Evolutionary conservation across 2,797 vertebrate genomes (phyloP), one percentile per base, ranked within the genome.

Genomic region (Myotis findleyi): DNA sequence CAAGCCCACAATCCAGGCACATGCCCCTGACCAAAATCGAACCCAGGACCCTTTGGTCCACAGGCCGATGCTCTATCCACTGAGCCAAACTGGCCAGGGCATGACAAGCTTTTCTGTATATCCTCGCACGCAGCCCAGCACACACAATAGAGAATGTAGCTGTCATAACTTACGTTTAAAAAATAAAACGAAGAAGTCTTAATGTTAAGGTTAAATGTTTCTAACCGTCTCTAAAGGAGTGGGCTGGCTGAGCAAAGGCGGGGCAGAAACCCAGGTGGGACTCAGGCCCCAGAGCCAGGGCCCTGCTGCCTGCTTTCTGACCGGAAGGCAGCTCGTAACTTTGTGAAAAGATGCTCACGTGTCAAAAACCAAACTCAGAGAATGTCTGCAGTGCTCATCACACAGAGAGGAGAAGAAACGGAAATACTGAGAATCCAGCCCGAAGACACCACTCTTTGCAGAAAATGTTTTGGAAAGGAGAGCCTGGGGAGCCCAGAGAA

Each of bases 241-340:
- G 18, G 30, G 1, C 27, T 23, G 16, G 20, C 0, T 1, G 8
- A 62, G 41, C 49, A 3, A 59, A 51, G 36, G 5, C 2, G 2
- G 30, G 21, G 59, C 59, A 38, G 9, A 7, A 20, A 41, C 12
- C 41, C 3, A 5, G 36, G 21, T 0, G 4, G 25, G 4, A n/a
- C 30, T 7, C 21, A 7, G n/a, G 1, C 3, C 33, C n/a, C 49
- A 44, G 25, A 4, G 7, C 27, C 9, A 53, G 51, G 11, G 3
- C 7, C 36, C 57, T 6, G 13, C 6, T 2, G 0, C 10, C 14
- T 7, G 18, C 7, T 23, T 47, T 13, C 57, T 2, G 36, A 11
- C 6, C 11, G 1, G 13, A 6, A 7, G 8, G 4, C 64, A 5
- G 25, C 36, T 20, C 1, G 1, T 1, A 38, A 64, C 64, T 77